phyloP scores from a whole-genome alignment of 1,140 invertebrate genomes.

The Platyscapa corneri region DNA sequence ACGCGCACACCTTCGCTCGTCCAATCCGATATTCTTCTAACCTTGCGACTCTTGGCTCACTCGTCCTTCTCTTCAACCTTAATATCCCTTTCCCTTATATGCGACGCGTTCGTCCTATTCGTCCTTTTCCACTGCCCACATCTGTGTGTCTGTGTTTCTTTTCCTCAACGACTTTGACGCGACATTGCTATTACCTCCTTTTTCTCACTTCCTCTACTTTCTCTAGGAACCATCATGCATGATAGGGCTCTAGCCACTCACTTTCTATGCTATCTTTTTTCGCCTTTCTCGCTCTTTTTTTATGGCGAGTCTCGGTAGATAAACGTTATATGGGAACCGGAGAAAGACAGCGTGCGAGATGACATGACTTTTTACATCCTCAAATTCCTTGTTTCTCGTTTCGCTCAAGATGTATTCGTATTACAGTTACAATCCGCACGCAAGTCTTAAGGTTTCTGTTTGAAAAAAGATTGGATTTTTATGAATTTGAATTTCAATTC shows the following conservation, averaged over 20 bases:
- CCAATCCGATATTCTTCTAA: slow-evolving; percentile 44
- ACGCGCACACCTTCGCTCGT: neutral
- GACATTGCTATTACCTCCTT: neutral
- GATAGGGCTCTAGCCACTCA: slow-evolving; percentile 29
- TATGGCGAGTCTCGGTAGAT: slow-evolving; percentile 22
- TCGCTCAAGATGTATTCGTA: neutral
- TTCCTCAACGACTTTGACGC: neutral
- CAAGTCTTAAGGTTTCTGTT: neutral
- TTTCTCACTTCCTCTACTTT: neutral
- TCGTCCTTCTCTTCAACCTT: neutral
- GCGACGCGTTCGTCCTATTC: neutral
- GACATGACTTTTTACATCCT: neutral
- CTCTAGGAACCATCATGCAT: slow-evolving; percentile 8
- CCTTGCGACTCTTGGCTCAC: neutral
- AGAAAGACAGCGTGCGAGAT: slow-evolving; percentile 1
- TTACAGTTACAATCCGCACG: neutral
- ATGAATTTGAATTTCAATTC: neutral
- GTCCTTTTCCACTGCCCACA: neutral
- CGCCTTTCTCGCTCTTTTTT: neutral
- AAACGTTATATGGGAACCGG: slow-evolving; percentile 39
- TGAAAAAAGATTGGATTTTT: neutral
- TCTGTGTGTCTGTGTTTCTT: neutral
- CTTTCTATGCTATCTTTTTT: slow-evolving; percentile 26
- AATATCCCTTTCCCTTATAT: neutral
- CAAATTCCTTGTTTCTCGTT: slow-evolving; percentile 32